A percentile compares a stretch with the other conserved stretches of the same genome.
Evolutionary conservation across 2,888 invertebrate genomes (phyloP).

Genomic region (Mantis religiosa): DNA sequence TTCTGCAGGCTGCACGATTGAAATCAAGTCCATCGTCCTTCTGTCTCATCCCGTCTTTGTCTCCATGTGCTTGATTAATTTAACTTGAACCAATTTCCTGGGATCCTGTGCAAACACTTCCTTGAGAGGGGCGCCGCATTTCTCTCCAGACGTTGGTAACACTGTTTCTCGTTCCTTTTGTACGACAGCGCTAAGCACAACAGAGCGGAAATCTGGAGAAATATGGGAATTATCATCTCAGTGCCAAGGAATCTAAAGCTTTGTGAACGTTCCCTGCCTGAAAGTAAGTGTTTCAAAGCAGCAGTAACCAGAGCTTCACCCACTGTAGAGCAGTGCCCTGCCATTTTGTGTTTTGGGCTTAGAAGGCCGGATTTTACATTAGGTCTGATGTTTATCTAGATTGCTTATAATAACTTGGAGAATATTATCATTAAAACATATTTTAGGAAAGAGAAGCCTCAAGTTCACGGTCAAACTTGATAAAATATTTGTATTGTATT

Average conservation of each 20-base stretch:
- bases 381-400: too few relatives aligned
- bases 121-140: background rate
- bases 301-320: too few relatives aligned
- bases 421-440: too few relatives aligned
- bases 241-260: background rate
- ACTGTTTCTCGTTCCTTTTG: background rate
- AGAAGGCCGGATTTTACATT: too few relatives aligned
- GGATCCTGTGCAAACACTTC: background rate
- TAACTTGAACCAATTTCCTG: background rate
- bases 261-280: background rate
- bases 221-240: background rate
- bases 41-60: background rate
- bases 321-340: too few relatives aligned
- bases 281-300: background rate
- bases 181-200: background rate
- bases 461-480: too few relatives aligned
- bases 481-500: too few relatives aligned
- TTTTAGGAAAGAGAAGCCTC: too few relatives aligned
- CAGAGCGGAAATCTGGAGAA: background rate
- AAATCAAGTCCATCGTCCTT: background rate
- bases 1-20: background rate
- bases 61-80: background rate
- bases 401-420: too few relatives aligned
- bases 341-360: too few relatives aligned
- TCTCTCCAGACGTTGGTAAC: background rate